Evolutionary conservation across 2,888 invertebrate species (phyloP).

Genomic region (Leptura quadrifasciata): DNA sequence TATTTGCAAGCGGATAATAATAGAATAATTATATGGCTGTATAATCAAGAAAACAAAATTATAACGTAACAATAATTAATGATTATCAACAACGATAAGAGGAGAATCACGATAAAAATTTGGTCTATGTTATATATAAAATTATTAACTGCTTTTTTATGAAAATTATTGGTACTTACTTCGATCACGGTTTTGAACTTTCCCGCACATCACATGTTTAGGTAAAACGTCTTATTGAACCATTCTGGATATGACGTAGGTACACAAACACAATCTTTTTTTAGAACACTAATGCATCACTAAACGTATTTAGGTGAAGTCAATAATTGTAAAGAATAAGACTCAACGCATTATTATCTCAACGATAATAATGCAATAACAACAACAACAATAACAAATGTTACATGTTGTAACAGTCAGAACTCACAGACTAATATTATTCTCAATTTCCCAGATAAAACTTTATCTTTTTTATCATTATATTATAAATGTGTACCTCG

Average conservation of each 20-base stretch:
- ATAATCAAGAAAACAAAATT: neutral
- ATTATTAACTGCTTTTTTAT: neutral
- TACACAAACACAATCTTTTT: neutral
- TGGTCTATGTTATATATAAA: neutral
- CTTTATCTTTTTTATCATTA: neutral
- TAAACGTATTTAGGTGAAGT: neutral
- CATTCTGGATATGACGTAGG: neutral
- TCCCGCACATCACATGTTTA: neutral
- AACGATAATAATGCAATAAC: neutral
- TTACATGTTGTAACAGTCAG: neutral
- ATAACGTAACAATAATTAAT: neutral
- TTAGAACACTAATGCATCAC: neutral
- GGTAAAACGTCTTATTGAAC: neutral
- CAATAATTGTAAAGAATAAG: neutral
- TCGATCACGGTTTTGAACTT: neutral
- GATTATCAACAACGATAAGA: conserved; percentile 1
- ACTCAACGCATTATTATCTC: neutral
- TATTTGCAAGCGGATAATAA: too few relatives aligned
- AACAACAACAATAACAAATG: neutral
- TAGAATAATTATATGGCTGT: too few relatives aligned
- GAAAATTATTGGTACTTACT: neutral
- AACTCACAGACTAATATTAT: neutral
- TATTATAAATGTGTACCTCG: neutral
- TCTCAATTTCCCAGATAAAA: neutral
- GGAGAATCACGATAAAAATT: neutral